Evolutionary conservation across 92 coral and sea anemone genomes (phyloP), one percentile per base, ranked within the genome.

Genomic region (Metridium senile): DNA sequence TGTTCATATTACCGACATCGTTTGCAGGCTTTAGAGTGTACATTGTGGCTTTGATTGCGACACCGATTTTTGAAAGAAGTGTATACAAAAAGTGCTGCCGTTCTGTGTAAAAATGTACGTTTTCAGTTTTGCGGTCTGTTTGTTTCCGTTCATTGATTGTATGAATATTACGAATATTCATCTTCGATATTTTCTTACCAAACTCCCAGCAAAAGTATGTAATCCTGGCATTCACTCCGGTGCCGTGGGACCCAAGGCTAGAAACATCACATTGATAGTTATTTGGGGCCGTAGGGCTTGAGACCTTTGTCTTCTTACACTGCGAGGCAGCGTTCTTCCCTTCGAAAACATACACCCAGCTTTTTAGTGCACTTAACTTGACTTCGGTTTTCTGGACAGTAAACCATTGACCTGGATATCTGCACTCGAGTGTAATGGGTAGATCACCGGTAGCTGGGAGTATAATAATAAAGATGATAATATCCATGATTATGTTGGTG

Each of bases 361-460:
- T 17, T 32, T 67, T 33, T n/a, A n/a, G n/a, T 20, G 53, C 32
- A 19, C 46, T 22, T 18, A 18, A 32, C 27, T 21, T 31, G 30
- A 25, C 22, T 52, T 73, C 78, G 54, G 78, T 73, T 33, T 73
- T 73, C 67, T 58, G 29, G 8, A 73, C 78, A 10, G 32, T n/a
- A 54, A 73, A 73, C 78, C 78, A 73, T 34, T 35, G 78, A 16
- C 78, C 78, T 30, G 78, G 78, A 47, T 73, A 73, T 13, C 68
- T 49, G 26, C 78, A 73, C 56, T 73, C 54, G 1, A 73, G 54
- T 7, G 56, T 73, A 32, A 73, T 34, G 33, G 78, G 78, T 33
- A 73, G 49, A 22, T 25, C 13, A 7, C 67, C 67, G 21, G 78
- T 57, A 11, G 21, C 78, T 73, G 33, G 16, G 29, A n/a, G n/a